Evolutionary conservation across 1,140 invertebrate genomes (phyloP), one percentile per base, ranked within the genome.

Genomic region (Panagrolaimus sp.): DNA sequence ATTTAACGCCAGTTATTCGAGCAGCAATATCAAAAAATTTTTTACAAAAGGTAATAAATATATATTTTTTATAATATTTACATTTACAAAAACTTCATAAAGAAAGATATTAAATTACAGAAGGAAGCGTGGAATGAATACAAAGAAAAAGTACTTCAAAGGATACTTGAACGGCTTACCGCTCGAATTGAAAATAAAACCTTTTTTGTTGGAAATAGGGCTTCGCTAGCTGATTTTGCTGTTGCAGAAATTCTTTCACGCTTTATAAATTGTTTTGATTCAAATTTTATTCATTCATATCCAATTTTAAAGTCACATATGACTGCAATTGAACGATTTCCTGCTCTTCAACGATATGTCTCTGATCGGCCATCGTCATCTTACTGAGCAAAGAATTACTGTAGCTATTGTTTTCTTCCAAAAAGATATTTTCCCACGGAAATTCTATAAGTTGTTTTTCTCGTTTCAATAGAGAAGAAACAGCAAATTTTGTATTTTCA

Each of bases 181-280:
- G 20, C 14, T 11, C 20, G 27, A 27, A 14, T 57, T 23, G 51
- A 57, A 20, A 27, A 27, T 11, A 57, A 57, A 27, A 27, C 51
- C 7, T 20, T 25, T 27, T 57, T 57, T 16, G 51, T 57, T 20
- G 51, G 51, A 25, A 27, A 57, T 57, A 20, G n/a, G 9, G 9
- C 72, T 23, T 43, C 68, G 5, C 72, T 20, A 69, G 69, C 68
- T 1, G 69, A 70, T 45, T 20, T 70, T 16, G 46, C 23, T 9
- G 69, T 70, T 13, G 69, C 69, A 0, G 69, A 70, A 43, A 31
- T 71, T 38, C 45, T 70, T 9, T 62, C 53, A 9, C 31, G 68
- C 8, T 70, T 70, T 27, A 44, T 23, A n/a, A 61, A 51, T 23
- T 42, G 72, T 44, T 70, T 72, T 20, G 69, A 70, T 8, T 25